Evolutionary conservation across 1,140 invertebrate genomes (phyloP), one percentile per base, ranked within the genome.

Genomic region (Leptonema lineaticorne): DNA sequence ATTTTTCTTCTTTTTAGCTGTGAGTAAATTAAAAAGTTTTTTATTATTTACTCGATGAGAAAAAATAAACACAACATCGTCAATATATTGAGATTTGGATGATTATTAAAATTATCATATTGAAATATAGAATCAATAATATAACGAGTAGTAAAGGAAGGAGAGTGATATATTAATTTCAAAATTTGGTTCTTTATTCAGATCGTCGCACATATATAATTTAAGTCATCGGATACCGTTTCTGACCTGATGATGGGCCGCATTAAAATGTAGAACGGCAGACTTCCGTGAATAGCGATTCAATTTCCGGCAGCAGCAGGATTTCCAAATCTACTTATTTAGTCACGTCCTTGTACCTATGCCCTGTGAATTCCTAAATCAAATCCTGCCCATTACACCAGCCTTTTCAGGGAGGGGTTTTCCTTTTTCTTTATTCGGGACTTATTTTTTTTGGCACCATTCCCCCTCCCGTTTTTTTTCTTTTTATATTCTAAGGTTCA

Each of bases 251-350:
- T 64, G 62, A 64, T 46, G 45, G 45, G 45, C 27, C 53, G 50
- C 57, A 59, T 67, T 67, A 67, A 67, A 67, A 67, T 67, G 65
- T 59, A 59, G 56, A 67, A 45, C 56, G 37, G 56, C 65, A 67
- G 26, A 59, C 65, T 67, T 67, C 65, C 65, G 53, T 59, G 65
- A 67, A 67, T 67, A 59, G 56, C 56, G 57, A 67, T 67, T 67
- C 65, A 67, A 67, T 67, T 67, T 67, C 65, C 65, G 53, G 65
- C 22, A 8, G 62, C 22, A 62, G 33, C 58, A 46, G 62, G 62
- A 64, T 64, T 64, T 64, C 62, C 41, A 64, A 64, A 64, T 64
- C 62, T 64, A 59, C 57, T 59, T 59, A 59, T 59, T 59, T 48
- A 64, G 62, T 64, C 62, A 64, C 62, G 62, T 64, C 45, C 62